Percentiles rank a stretch among this genome's conserved stretches.
Evolutionary conservation across 2,113 vertebrate genomes (phyloP).

Genomic region (Bagarius yarrelli): DNA sequence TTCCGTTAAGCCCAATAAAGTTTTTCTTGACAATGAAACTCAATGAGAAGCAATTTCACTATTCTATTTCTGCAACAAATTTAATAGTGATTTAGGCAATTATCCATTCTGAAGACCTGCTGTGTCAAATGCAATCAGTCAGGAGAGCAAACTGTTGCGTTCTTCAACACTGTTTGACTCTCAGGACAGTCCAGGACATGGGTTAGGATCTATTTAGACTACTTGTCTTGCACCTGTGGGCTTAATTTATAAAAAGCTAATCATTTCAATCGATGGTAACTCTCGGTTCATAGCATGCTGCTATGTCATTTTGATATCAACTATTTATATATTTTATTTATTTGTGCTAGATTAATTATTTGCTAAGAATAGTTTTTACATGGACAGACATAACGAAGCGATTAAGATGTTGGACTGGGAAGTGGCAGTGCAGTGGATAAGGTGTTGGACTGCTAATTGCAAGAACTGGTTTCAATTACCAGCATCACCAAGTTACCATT

Average conservation of each 20-base stretch:
- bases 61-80: conserved; percentile 23
- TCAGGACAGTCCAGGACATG: conserved; percentile 4
- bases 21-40: not conserved
- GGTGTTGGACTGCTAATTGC: too few species aligned
- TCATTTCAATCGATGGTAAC: conserved; percentile 10
- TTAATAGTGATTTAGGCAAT: conserved; percentile 33
- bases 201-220: conserved; percentile 6
- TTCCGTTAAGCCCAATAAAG: conserved; percentile 16
- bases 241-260: not conserved
- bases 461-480: too few species aligned
- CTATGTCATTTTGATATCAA: not conserved
- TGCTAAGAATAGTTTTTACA: not conserved
- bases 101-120: not conserved
- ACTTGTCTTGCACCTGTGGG: not conserved
- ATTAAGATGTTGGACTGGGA: too few species aligned
- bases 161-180: conserved; percentile 14
- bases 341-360: not conserved
- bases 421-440: too few species aligned
- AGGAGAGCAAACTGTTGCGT: conserved; percentile 5
- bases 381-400: not conserved
- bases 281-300: not conserved
- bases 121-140: conserved; percentile 22
- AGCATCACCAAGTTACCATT: too few species aligned
- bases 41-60: conserved; percentile 11
- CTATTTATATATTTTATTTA: not conserved